Base-by-base conservation (phyloP, 64 coral and sea anemone genomes). In the Montipora efflorescens region DNA sequence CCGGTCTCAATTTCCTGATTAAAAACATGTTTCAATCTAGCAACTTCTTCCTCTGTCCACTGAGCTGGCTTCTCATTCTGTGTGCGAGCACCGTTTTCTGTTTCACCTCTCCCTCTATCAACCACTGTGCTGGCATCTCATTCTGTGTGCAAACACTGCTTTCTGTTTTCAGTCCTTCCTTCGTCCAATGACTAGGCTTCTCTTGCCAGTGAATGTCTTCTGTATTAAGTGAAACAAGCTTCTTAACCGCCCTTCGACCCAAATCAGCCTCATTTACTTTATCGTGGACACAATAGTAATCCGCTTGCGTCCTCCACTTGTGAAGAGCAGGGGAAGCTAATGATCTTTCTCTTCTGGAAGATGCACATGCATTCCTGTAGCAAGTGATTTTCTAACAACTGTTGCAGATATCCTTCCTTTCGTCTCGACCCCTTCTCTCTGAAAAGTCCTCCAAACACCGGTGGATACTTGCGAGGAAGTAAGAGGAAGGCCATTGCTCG, bases 401-500 rank as follows among this genome's bases (percentile, higher is more conserved):
- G 92, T 94, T 23, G 77, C 92, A 46, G 76, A 76, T 79, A 94
- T 94, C 51, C 84, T 50, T 67, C 78, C 77, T 74, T 94, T 76
- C 43, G 57, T 72, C 49, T 53, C 49, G 51, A 87, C 69, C n/a
- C 82, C 82, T 69, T 93, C 91, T 59, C 91, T 89, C 67, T 89
- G 84, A 61, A 94, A 94, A 74, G 92, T 82, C 49, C 78, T 76
- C 84, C 84, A 89, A 51, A 94, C 48, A 45, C 62, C 82, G 14
- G 61, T 89, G 48, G 92, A 94, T 21, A 94, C 76, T 25, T 94
- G 92, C 25, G 86, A 94, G 48, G 85, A 94, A 55, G 84, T 94
- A 23, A 94, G 25, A 19, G 84, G 48, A 67, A 94, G 81, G 10
- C 92, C 92, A 50, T 94, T 89, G 67, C 78, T 94, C 45, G 78